Conservation (phyloP, 1,140 invertebrate species). For the Paracyclopina nana region DNA sequence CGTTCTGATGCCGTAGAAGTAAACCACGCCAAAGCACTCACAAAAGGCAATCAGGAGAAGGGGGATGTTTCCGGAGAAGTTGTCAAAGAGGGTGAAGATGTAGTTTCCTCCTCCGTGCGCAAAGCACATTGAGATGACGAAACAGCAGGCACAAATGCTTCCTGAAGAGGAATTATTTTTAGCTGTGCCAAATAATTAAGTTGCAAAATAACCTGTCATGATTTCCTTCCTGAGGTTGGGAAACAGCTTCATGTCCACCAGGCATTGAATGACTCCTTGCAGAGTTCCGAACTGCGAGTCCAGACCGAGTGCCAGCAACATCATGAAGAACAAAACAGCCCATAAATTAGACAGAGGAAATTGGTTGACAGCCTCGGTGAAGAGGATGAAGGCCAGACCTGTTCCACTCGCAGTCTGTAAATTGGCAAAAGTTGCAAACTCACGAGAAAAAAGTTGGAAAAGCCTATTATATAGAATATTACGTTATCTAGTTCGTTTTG, state of each 20-base stretch:
- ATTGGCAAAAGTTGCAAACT: not conserved
- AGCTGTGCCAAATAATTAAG: not conserved
- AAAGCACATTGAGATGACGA: slow-evolving; percentile 71
- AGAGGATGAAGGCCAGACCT: slow-evolving; percentile 82
- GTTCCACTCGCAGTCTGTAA: slow-evolving; percentile 75
- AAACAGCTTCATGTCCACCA: slow-evolving; percentile 85
- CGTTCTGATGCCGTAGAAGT: slow-evolving; percentile 81
- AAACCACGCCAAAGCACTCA: slow-evolving; percentile 80
- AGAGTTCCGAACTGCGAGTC: slow-evolving; percentile 87
- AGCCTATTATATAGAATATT: slow-evolving; percentile 25
- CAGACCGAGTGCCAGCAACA: slow-evolving; percentile 84
- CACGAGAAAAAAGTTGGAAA: not conserved
- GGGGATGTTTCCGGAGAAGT: slow-evolving; percentile 90
- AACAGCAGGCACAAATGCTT: slow-evolving; percentile 57
- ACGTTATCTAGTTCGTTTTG: slow-evolving; percentile 72
- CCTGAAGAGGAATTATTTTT: slow-evolving; percentile 31
- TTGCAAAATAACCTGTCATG: slow-evolving; percentile 42
- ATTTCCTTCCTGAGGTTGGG: slow-evolving; percentile 77
- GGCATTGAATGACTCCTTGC: slow-evolving; percentile 83
- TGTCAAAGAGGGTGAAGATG: slow-evolving; percentile 84
- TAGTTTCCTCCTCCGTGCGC: slow-evolving; percentile 86
- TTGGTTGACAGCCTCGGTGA: slow-evolving; percentile 88
- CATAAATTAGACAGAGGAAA: slow-evolving; percentile 83
- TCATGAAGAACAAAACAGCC: slow-evolving; percentile 81
- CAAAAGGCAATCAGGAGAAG: slow-evolving; percentile 82